Evolutionary conservation across 1,140 invertebrate genomes (phyloP).

Genomic region (Papilio machaon): DNA sequence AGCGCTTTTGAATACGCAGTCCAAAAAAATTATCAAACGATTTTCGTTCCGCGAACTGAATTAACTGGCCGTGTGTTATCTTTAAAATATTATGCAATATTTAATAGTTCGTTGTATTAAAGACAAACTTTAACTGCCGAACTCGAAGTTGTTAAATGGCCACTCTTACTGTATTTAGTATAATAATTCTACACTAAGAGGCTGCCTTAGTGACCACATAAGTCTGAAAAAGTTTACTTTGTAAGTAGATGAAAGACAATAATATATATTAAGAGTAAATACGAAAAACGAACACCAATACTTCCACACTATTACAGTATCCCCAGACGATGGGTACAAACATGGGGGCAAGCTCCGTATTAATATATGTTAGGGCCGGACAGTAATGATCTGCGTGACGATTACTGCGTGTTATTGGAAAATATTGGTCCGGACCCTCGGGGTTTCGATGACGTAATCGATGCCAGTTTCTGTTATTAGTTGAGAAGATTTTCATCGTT

Average conservation of each 20-base stretch:
- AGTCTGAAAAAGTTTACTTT: too few species aligned
- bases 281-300: not conserved
- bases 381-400: constrained; percentile 46
- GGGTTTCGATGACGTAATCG: constrained; percentile 20
- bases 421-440: constrained; percentile 42
- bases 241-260: not conserved
- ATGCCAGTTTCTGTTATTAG: not conserved
- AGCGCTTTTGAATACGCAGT: constrained; percentile 17
- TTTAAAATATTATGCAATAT: not conserved
- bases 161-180: too few species aligned
- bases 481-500: not conserved
- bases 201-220: too few species aligned
- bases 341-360: constrained; percentile 35
- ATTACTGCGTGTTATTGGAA: constrained; percentile 51
- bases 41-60: not conserved
- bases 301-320: not conserved
- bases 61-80: not conserved
- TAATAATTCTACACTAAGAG: too few species aligned
- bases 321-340: constrained; percentile 11
- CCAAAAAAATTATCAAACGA: constrained; percentile 8
- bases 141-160: too few species aligned
- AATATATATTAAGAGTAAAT: not conserved
- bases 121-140: too few species aligned
- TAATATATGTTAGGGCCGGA: constrained; percentile 49
- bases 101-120: not conserved